Base-by-base conservation (phyloP, 2,797 vertebrate genomes). In the Euphonia xanthogaster region DNA sequence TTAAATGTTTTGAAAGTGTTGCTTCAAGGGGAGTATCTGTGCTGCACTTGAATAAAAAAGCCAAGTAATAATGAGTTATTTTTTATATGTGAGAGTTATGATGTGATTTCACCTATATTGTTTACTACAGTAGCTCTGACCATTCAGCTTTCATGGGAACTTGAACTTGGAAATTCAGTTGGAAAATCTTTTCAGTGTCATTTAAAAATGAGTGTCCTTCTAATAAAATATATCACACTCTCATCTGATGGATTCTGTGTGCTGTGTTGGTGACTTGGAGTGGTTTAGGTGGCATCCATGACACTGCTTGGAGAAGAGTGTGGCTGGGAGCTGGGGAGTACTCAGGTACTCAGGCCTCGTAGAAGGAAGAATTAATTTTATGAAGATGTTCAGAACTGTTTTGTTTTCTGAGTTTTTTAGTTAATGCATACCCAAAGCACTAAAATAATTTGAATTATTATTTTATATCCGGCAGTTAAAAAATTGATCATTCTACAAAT, bases 11-110 rank as follows among this genome's bases (percentile, higher is more conserved):
- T 74, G 91, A 96, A 94, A 47, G 86, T 90, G 37, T 21, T 86
- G 75, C 77, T 81, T 96, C 88, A 92, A 85, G 58, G 84, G 86
- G 40, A 53, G n/a, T 81, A 61, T 86, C 33, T 94, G 37, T 88
- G 50, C 61, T 92, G 92, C 54, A 84, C 66, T 86, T 39, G 53
- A 97, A 96, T 97, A 80, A 97, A 97, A 96, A 95, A 71, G 57
- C 39, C 45, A 80, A 93, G 37, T 67, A 74, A 74, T 42, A 71
- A 24, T 63, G 53, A 66, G 23, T 76, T 72, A 33, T 63, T 93
- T 92, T 90, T 90, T 28, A 40, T 55, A 45, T 77, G 21, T 85
- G 70, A 58, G 47, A 60, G 44, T 73, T 72, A 53, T 22, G 74
- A 27, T 12, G 63, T 9, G 5, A 12, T 63, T 86, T 92, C 71